Evolutionary conservation across 2,113 vertebrate species (phyloP).

Genomic region (Hyaena hyaena): DNA sequence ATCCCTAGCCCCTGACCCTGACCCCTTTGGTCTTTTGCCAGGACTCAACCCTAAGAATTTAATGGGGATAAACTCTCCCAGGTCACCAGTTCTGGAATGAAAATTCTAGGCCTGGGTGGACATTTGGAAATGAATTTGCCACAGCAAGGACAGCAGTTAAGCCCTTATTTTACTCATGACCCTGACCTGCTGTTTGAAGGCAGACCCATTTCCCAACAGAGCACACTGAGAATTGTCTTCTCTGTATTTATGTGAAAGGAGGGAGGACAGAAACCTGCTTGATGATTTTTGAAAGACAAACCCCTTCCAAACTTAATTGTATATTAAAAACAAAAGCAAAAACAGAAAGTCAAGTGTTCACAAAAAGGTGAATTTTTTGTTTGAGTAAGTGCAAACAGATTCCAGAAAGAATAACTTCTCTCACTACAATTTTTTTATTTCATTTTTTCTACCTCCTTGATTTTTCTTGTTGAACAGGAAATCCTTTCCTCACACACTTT

Average conservation of each 20-base stretch:
- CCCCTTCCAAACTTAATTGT: background rate
- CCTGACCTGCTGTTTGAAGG: background rate
- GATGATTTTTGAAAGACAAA: background rate
- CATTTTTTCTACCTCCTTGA: background rate
- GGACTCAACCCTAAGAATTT: background rate
- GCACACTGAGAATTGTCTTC: background rate
- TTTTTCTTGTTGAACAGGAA: background rate
- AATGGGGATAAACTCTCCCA: background rate
- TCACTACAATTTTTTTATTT: background rate
- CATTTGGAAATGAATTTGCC: background rate
- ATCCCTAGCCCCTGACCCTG: background rate
- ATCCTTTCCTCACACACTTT: background rate
- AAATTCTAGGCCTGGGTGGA: background rate
- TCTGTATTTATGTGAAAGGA: background rate
- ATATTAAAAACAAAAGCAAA: slow-evolving; percentile 1
- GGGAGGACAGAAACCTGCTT: background rate
- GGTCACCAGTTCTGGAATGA: background rate
- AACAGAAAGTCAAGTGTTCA: background rate
- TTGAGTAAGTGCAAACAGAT: background rate
- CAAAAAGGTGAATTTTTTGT: background rate
- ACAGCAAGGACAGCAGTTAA: background rate
- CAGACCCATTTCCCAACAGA: background rate
- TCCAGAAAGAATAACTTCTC: background rate
- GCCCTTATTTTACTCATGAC: background rate
- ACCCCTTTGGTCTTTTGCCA: background rate